Evolutionary conservation across 2,797 vertebrate species (phyloP).

Genomic region (Dendrocincla tyrannina): DNA sequence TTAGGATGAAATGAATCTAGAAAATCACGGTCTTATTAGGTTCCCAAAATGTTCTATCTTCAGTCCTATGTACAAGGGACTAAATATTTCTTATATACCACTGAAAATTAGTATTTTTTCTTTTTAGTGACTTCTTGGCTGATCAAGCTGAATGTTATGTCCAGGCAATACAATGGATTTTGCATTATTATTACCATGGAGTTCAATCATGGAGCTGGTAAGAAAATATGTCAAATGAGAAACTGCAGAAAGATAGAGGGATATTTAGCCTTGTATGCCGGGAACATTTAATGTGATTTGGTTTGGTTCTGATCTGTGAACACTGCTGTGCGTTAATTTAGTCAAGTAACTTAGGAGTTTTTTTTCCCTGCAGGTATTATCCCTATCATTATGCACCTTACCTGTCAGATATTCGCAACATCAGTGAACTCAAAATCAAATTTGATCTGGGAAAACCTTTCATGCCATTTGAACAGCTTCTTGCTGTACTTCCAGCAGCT

Average conservation of each 20-base stretch:
- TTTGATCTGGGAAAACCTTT: slow-evolving; percentile 94
- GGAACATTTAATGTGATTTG: neutral
- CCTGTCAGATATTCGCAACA: slow-evolving; percentile 91
- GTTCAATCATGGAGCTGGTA: slow-evolving; percentile 99
- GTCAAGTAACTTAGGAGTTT: neutral
- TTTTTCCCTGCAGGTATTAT: slow-evolving; percentile 86
- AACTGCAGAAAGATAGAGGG: neutral
- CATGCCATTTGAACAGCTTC: slow-evolving; percentile 96
- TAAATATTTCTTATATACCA: neutral
- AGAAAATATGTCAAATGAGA: slow-evolving; percentile 45
- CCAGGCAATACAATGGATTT: slow-evolving; percentile 98
- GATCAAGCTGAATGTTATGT: slow-evolving; percentile 92
- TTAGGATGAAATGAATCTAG: neutral
- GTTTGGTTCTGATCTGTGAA: neutral
- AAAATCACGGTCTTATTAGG: neutral
- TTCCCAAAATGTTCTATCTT: neutral
- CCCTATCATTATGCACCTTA: slow-evolving; percentile 97
- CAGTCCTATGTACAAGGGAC: neutral
- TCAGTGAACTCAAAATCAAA: slow-evolving; percentile 82
- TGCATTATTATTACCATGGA: slow-evolving; percentile 98
- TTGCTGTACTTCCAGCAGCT: slow-evolving; percentile 93
- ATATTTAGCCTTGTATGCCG: neutral
- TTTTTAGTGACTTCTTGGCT: slow-evolving; percentile 91
- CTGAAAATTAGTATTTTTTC: neutral
- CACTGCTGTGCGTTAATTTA: neutral